A percentile compares a stretch with the other conserved stretches of the same genome.
Evolutionary conservation across 2,797 vertebrate species (phyloP).

Genomic region (Tragelaphus oryx): DNA sequence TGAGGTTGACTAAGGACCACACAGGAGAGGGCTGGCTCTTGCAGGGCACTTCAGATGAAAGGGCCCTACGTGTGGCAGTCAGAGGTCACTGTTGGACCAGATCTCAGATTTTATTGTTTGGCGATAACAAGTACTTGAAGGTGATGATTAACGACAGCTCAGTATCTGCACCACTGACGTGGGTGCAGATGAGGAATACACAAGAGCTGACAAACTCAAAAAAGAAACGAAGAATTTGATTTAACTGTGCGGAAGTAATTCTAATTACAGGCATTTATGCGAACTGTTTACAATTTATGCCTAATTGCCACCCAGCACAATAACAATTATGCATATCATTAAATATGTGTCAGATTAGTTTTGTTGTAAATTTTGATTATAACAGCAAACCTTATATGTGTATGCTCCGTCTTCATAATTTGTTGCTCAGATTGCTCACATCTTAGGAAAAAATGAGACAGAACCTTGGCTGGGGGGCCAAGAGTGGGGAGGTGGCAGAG

Average conservation of each 20-base stretch:
- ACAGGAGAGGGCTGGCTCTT: background rate
- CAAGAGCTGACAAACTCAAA: conserved; percentile 37
- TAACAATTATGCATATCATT: conserved; percentile 72
- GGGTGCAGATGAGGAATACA: conserved; percentile 39
- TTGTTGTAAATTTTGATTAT: conserved; percentile 67
- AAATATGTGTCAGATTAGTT: conserved; percentile 69
- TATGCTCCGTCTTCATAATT: conserved; percentile 58
- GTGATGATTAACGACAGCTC: conserved; percentile 27
- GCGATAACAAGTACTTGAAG: conserved; percentile 18
- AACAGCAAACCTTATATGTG: conserved; percentile 53
- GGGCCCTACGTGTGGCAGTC: background rate
- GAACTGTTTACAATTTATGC: conserved; percentile 70
- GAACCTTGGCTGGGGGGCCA: conserved; percentile 31
- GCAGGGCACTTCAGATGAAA: background rate
- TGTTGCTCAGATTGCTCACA: conserved; percentile 54
- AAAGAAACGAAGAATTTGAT: conserved; percentile 62
- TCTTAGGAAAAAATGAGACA: conserved; percentile 58
- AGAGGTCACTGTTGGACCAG: background rate
- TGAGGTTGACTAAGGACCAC: background rate
- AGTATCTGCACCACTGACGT: background rate
- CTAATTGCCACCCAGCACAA: conserved; percentile 64
- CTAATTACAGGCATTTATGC: conserved; percentile 70
- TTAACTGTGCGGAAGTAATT: conserved; percentile 67
- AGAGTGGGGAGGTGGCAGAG: conserved; percentile 43
- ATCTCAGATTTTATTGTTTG: conserved; percentile 8